A percentile compares a stretch with the other conserved stretches of the same genome.
phyloP scores from a whole-genome alignment of 2,888 invertebrate species.

The Oxyscelio sp. region DNA sequence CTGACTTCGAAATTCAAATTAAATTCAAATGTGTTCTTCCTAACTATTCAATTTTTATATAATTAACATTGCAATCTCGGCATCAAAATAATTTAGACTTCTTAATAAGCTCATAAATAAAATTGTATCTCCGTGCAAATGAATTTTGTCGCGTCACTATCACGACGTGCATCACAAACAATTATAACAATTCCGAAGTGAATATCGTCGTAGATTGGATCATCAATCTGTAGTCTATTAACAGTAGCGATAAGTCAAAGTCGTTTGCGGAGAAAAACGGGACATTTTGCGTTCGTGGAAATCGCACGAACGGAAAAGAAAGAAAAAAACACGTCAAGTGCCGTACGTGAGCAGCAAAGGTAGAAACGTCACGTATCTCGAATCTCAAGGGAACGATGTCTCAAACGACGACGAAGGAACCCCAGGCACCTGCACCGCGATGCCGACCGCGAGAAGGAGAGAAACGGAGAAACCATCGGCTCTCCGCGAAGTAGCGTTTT shows the following conservation, averaged over 20 bases:
- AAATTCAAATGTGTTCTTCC: too few relatives aligned
- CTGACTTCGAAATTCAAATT: too few relatives aligned
- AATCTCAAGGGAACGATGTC: slow-evolving; percentile 87
- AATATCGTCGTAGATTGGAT: slow-evolving; percentile 27
- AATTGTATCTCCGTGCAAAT: too few relatives aligned
- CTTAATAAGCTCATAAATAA: too few relatives aligned
- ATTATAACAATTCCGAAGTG: slow-evolving; percentile 27
- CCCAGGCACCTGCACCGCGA: slow-evolving; percentile 80
- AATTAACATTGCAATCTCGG: too few relatives aligned
- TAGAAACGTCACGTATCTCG: slow-evolving; percentile 85
- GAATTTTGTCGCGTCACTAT: too few relatives aligned
- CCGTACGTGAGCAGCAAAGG: slow-evolving; percentile 82
- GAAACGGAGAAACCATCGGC: slow-evolving; percentile 78
- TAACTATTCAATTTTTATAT: too few relatives aligned
- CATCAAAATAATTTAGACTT: too few relatives aligned
- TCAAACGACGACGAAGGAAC: slow-evolving; percentile 87
- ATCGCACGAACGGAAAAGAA: slow-evolving; percentile 54
- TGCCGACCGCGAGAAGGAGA: slow-evolving; percentile 41
- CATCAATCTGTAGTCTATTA: slow-evolving; percentile 55
- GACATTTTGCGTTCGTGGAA: slow-evolving; percentile 53
- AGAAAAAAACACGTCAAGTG: slow-evolving; percentile 54
- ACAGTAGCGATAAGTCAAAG: slow-evolving; percentile 54
- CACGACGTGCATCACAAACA: slow-evolving; percentile 1
- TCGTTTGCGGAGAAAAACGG: slow-evolving; percentile 67
- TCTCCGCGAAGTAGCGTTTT: slow-evolving; percentile 75